Base-by-base conservation (phyloP, 2,888 invertebrate genomes). In the Neuroscelio doddi region DNA sequence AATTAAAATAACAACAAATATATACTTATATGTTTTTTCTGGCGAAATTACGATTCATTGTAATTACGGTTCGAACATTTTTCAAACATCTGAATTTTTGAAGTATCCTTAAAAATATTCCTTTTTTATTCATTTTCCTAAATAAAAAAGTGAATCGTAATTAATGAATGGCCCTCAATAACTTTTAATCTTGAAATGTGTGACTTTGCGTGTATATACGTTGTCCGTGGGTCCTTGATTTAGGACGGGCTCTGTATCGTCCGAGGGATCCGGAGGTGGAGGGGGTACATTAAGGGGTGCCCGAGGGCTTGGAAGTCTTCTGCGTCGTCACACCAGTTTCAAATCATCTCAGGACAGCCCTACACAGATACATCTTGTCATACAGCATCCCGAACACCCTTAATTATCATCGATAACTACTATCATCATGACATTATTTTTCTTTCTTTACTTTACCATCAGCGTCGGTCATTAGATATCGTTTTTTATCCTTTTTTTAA, bases 301-400 rank as follows among this genome's bases (percentile, higher is more conserved):
- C 70, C 82, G 83, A 80, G 82, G 84, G 75, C 81, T 84, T 78
- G 83, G 84, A 76, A 84, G 81, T 74, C 83, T 84, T 73, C 84
- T 84, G 69, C 84, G 84, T 71, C 84, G 84, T 77, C 84, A 84
- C 79, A 83, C 84, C 82, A 84, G 84, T 84, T 84, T 84, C 83
- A 84, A 84, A 82, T 83, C 84, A 80, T 81, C 83, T 78, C 84
- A 84, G 80, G 84, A 84, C 73, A 83, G 77, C 75, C 80, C 82
- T 72, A 78, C 82, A 77, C 83, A 81, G 79, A 82, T 83, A 78
- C 83, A 84, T 72, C 83, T 83, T 82, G 83, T 83, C 80, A 82
- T 83, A 81, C 83, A 84, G 72, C 84, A 83, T 83, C 83, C 83
- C 77, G 83, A 83, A 75, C 81, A 83, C 75, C 79, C 82, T 75